Conservation (phyloP, 2,888 invertebrate genomes). For the Sthenelais limicola region DNA sequence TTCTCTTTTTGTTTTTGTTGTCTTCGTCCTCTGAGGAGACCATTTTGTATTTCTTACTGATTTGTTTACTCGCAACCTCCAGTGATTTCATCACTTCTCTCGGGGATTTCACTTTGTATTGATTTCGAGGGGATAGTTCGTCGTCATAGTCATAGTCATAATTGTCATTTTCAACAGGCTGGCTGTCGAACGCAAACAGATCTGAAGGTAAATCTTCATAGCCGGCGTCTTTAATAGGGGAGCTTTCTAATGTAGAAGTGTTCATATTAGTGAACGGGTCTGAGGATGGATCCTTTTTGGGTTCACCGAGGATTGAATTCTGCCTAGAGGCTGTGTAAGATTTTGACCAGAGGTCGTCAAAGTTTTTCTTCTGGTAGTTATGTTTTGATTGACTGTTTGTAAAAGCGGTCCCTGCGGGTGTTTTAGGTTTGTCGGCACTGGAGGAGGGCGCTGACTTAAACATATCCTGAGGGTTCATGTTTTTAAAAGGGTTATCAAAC, state of each 20-base stretch:
- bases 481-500: too few species aligned
- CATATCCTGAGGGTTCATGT: too few species aligned
- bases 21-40: not conserved
- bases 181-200: not conserved
- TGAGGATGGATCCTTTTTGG: conserved; percentile 4
- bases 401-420: too few species aligned
- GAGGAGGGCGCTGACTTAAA: too few species aligned
- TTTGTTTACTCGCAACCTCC: conserved; percentile 7
- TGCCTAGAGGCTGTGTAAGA: conserved; percentile 9
- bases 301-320: not conserved
- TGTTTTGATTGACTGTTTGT: too few species aligned
- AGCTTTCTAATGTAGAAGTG: not conserved
- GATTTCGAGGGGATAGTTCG: conserved; percentile 13
- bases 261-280: not conserved
- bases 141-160: conserved; percentile 6
- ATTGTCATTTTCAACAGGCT: not conserved
- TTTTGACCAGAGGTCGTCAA: conserved; percentile 18
- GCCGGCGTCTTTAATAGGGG: conserved; percentile 41
- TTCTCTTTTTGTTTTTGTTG: not conserved
- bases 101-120: not conserved
- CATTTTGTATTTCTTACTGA: not conserved
- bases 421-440: too few species aligned
- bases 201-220: conserved; percentile 43
- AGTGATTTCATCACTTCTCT: conserved; percentile 18
- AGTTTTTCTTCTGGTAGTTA: conserved; percentile 26